phyloP scores from a whole-genome alignment of 1,140 invertebrate species.

The Trypoxylus dichotomus region DNA sequence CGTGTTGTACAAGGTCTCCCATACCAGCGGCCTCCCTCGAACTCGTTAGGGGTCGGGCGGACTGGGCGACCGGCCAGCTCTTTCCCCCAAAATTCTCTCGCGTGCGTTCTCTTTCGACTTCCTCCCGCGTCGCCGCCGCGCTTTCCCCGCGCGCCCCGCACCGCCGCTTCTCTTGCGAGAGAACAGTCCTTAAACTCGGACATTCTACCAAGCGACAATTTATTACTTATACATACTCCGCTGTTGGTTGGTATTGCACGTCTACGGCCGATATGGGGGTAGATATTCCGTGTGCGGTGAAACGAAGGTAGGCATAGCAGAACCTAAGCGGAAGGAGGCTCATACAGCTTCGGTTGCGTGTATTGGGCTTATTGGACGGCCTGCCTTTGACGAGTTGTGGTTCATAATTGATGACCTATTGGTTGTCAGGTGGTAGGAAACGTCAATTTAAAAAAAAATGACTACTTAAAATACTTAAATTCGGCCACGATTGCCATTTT shows the following conservation, averaged over 20 bases:
- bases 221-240: not conserved
- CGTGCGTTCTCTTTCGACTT: not conserved
- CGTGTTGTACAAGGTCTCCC: slow-evolving; percentile 41
- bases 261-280: not conserved
- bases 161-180: not conserved
- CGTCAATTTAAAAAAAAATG: too few species aligned
- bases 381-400: too few species aligned
- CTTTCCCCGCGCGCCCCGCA: not conserved
- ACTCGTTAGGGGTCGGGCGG: slow-evolving; percentile 14
- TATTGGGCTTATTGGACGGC: too few species aligned
- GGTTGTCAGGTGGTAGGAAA: too few species aligned
- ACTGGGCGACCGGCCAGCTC: not conserved
- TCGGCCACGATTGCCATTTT: too few species aligned
- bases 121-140: not conserved
- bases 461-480: too few species aligned
- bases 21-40: not conserved
- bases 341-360: too few species aligned
- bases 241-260: not conserved
- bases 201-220: slow-evolving; percentile 6
- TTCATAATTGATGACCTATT: too few species aligned
- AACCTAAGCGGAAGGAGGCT: too few species aligned
- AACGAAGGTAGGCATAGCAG: too few species aligned
- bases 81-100: slow-evolving; percentile 11
- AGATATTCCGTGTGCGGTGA: not conserved
- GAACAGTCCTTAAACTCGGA: slow-evolving; percentile 16